phyloP scores from a whole-genome alignment of 2,888 invertebrate species.

The Chromoteleia sp. region DNA sequence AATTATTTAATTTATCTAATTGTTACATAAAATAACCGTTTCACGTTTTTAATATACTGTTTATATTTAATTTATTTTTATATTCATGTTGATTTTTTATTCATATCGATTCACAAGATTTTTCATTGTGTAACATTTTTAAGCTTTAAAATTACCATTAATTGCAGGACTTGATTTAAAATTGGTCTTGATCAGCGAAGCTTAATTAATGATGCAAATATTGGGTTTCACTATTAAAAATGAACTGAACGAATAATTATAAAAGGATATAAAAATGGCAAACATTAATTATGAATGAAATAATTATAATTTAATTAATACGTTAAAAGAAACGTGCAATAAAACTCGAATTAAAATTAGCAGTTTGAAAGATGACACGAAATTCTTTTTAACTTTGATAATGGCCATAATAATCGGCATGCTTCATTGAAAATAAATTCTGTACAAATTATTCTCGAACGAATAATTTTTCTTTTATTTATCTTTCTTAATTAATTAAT shows the following conservation, averaged over 20 bases:
- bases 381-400: not conserved
- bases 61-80: no score
- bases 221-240: no score
- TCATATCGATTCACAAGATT: no score
- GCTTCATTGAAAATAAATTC: not conserved
- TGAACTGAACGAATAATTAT: not conserved
- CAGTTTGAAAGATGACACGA: not conserved
- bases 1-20: no score
- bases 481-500: constrained; percentile 4
- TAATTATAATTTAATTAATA: constrained; percentile 13
- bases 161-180: no score
- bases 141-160: no score
- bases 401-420: not conserved
- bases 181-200: no score
- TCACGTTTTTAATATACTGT: no score
- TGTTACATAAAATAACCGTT: no score
- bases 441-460: not conserved
- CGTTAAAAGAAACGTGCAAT: not conserved
- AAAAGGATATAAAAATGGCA: not conserved
- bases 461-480: not conserved
- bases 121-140: no score
- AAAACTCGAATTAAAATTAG: not conserved
- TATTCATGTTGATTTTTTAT: no score
- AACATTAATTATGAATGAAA: constrained; percentile 14
- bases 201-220: no score